Evolutionary conservation across 2,888 invertebrate genomes (phyloP), one percentile per base, ranked within the genome.

Genomic region (Sinotaia quadrata): DNA sequence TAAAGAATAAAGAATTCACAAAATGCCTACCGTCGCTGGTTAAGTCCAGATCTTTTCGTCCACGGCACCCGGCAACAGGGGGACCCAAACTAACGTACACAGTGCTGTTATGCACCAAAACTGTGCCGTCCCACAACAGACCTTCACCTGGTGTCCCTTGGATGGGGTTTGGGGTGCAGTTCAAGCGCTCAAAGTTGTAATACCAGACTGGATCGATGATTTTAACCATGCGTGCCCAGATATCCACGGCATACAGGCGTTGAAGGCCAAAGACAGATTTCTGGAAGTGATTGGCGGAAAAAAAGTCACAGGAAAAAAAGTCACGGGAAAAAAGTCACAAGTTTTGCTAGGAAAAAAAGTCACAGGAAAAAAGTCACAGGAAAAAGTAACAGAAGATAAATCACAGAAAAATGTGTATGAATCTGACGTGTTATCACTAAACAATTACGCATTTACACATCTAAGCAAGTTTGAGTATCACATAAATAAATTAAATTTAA

Each of bases 231-330:
- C 69, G 57, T 4, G 63, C 29, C 44, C 61, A 72, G 8, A 73
- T 67, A 65, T 80, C 79, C 5, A 80, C 69, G 15, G 79, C 79
- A 67, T 78, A 80, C 10, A 80, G 67, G 15, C 79, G 70, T 66
- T 77, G 79, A 36, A 80, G 56, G 4, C 75, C 78, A 2, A 77
- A 68, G 29, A 67, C 62, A 4, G 21, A 21, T 4, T 58, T 58
- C 73, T 76, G 41, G 36, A 72, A 68, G 15, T 7, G 31, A 10
- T 24, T 41, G 41, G 3, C 41, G n/a, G 15, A 3, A n/a, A 41
- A 2, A 41, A n/a, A 12, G 3, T 41, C 41, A 41, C n/a, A n/a
- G n/a, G n/a, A n/a, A n/a, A n/a, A n/a, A n/a, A n/a, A n/a, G n/a
- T n/a, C n/a, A n/a, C n/a, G n/a, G n/a, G n/a, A n/a, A n/a, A n/a